These are phyloP conservation scores for Eremophila alpestris DNA, from an alignment of 2,797 vertebrate species.

Conservation along the genomic window DNA sequence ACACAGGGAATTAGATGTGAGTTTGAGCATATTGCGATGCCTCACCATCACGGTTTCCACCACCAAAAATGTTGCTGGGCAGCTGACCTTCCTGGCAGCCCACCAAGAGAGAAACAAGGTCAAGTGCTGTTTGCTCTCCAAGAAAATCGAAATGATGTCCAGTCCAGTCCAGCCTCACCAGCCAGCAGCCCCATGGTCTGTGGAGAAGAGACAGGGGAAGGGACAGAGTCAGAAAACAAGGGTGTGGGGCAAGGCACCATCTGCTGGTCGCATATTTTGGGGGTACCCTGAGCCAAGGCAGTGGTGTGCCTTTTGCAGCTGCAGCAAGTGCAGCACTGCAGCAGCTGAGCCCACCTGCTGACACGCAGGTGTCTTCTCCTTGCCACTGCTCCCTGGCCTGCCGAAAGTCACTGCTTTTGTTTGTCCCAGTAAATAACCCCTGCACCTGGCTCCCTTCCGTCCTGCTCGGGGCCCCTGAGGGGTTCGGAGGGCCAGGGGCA, in stretches of 20 bases:
- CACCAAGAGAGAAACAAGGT: not conserved
- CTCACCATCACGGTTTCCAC: not conserved
- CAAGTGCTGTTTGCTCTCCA: conserved; percentile 16
- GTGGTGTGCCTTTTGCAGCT: not conserved
- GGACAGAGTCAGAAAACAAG: not conserved
- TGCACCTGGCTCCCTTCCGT: not conserved
- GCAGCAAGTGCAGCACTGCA: not conserved
- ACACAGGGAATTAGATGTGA: conserved; percentile 13
- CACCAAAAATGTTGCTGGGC: not conserved
- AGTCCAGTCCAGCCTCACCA: not conserved
- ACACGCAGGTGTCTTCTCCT: not conserved
- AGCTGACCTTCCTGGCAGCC: not conserved
- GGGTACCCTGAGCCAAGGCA: not conserved
- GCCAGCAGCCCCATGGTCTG: not conserved
- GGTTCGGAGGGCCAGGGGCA: not conserved
- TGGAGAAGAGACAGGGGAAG: not conserved
- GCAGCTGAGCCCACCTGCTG: not conserved
- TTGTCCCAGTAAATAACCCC: not conserved
- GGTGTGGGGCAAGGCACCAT: not conserved
- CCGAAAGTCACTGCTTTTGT: not conserved
- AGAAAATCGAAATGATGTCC: not conserved
- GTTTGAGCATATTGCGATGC: not conserved
- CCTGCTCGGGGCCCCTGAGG: not conserved
- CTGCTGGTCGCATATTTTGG: not conserved
- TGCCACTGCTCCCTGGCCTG: not conserved